These are phyloP conservation scores for Dipodomys ordii DNA, from an alignment of 2,113 vertebrate species.

Conservation along the genomic window DNA sequence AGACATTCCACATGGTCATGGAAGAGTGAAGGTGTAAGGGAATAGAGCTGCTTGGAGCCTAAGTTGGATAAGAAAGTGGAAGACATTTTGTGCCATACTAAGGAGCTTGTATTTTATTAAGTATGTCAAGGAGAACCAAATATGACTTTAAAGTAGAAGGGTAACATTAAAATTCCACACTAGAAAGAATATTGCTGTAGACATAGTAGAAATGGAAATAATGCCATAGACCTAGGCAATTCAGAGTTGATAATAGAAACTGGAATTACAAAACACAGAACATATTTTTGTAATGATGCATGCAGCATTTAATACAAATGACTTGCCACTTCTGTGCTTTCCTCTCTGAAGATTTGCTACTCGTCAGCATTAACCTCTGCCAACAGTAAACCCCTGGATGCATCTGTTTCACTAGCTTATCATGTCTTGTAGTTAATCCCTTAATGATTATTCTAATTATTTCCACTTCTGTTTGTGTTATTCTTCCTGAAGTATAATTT, in stretches of 20 bases:
- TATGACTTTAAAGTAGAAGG: not conserved
- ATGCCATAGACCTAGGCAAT: not conserved
- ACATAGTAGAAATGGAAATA: not conserved
- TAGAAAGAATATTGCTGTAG: not conserved
- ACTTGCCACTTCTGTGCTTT: not conserved
- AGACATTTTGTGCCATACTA: not conserved
- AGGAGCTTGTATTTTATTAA: not conserved
- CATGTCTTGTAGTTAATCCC: constrained; percentile 46
- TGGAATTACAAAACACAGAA: not conserved
- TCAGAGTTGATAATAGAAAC: not conserved
- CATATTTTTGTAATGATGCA: not conserved
- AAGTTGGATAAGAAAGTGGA: not conserved
- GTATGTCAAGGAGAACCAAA: not conserved
- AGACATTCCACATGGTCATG: not conserved
- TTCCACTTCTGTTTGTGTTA: constrained; percentile 19
- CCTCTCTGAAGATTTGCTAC: not conserved
- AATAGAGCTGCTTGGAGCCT: not conserved
- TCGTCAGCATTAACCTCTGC: not conserved
- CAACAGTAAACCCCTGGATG: not conserved
- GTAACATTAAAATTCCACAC: not conserved
- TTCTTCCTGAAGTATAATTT: constrained; percentile 55
- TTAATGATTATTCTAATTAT: constrained; percentile 60
- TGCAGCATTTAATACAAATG: not conserved
- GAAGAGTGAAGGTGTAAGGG: not conserved
- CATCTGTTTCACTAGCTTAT: not conserved